Base-by-base conservation (phyloP, 2,888 invertebrate genomes). In the Mermis nigrescens region DNA sequence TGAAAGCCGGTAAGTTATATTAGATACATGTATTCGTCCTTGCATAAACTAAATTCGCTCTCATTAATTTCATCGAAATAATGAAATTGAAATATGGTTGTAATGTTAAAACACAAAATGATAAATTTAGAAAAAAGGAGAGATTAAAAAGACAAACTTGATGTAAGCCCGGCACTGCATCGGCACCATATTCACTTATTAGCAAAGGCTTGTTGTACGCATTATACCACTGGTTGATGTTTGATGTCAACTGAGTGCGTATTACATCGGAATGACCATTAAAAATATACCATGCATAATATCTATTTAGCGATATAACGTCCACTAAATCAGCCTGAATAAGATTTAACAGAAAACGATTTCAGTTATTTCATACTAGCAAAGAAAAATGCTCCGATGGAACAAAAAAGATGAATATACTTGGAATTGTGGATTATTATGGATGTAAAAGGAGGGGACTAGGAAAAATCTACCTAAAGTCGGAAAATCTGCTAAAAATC, bases 181-280 rank as follows among this genome's bases (percentile, higher is more conserved):
- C 98, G 0, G 90, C 91, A 1, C 95, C 98, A 73, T 95, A 98
- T 73, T 98, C 98, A 0, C 86, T 82, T 80, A 95, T 83, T 57
- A 95, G 79, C 31, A 98, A 81, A 0, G 94, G 91, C 71, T 89
- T 91, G 66, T 85, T 82, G 74, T 84, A 83, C 64, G 81, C 82
- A 27, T 79, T 77, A 69, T 83, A 80, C 90, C 92, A 95, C 12
- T 78, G 77, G 26, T 77, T 77, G 0, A 90, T 84, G 73, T 91
- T 90, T 26, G 80, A 79, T 19, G 82, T 76, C 26, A 91, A 65
- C 64, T 82, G 80, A 32, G 76, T 70, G 0, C 79, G 79, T 60
- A 92, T 84, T 73, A 84, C 80, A 68, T 85, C 83, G 45, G 85
- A 72, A 63, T 82, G 80, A 0, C 94, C 95, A 0, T 85, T 78